A percentile compares a stretch with the other conserved stretches of the same genome.
phyloP scores from a whole-genome alignment of 2,797 vertebrate genomes.

The Anabacerthia variegaticeps region DNA sequence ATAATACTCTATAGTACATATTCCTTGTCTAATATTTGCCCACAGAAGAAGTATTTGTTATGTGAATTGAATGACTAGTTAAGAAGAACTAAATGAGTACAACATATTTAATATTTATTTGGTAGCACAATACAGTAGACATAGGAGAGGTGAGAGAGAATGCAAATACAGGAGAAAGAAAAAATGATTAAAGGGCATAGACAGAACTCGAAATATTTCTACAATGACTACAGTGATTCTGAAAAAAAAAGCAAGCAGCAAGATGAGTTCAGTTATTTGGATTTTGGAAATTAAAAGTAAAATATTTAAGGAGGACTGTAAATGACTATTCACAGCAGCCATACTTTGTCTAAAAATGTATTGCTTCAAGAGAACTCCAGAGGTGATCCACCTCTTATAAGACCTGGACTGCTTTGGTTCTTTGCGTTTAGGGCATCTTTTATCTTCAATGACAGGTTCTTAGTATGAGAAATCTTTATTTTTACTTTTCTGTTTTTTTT shows the following conservation, averaged over 20 bases:
- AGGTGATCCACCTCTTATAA: neutral
- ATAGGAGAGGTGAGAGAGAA: neutral
- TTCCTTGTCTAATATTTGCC: conserved; percentile 54
- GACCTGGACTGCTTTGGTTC: neutral
- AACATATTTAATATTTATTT: conserved; percentile 66
- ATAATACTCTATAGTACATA: conserved; percentile 17
- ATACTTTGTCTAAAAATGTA: neutral
- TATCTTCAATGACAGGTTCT: neutral
- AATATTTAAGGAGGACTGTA: neutral
- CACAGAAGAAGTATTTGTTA: conserved; percentile 22
- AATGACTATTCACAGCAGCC: neutral
- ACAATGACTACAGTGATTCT: neutral
- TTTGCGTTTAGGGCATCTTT: neutral
- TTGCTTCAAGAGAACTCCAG: neutral
- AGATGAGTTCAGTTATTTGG: neutral
- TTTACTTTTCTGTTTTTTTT: neutral
- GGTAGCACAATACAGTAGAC: neutral
- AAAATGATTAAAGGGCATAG: neutral
- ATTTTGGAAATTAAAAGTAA: neutral
- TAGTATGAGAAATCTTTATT: neutral
- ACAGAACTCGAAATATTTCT: neutral
- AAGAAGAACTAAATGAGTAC: conserved; percentile 30
- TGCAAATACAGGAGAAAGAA: conserved; percentile 17
- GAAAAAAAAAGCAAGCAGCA: neutral
- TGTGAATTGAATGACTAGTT: conserved; percentile 18